Evolutionary conservation across 2,888 invertebrate species (phyloP).

Genomic region (Asteroscopus sphinx): DNA sequence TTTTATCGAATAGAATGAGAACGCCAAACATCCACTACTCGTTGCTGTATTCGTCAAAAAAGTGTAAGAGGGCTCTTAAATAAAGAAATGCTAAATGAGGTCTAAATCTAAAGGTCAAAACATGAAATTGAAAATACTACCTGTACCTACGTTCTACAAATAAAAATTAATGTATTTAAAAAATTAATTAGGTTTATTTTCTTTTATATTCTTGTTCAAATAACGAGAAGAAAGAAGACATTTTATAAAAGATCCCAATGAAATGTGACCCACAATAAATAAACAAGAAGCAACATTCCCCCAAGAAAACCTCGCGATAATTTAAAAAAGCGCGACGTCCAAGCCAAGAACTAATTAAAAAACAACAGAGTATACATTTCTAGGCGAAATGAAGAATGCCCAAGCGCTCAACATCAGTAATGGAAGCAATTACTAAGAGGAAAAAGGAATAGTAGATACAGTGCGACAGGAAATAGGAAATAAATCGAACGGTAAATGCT

Average conservation of each 20-base stretch:
- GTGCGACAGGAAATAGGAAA: slow-evolving; percentile 9
- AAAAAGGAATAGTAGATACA: slow-evolving; percentile 14
- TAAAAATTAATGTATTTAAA: no score
- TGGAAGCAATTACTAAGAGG: slow-evolving; percentile 42
- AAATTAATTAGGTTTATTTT: background rate
- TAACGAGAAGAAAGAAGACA: background rate
- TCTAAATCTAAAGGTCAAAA: background rate
- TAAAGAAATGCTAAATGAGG: no score
- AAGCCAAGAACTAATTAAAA: slow-evolving; percentile 49
- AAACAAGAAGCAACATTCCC: slow-evolving; percentile 3
- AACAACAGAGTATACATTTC: slow-evolving; percentile 31
- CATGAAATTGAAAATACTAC: no score
- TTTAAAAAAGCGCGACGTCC: slow-evolving; percentile 27
- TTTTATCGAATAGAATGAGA: no score
- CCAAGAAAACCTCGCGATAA: slow-evolving; percentile 9
- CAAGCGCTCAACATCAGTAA: slow-evolving; percentile 39
- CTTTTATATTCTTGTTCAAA: slow-evolving; percentile 2
- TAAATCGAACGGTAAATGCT: background rate
- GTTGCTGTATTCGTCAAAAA: no score
- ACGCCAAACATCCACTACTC: no score
- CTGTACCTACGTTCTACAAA: no score
- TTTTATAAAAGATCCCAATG: slow-evolving; percentile 2
- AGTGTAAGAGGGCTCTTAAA: no score
- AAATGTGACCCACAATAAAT: slow-evolving; percentile 29
- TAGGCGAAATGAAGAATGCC: slow-evolving; percentile 32